Conservation (phyloP, 2,888 invertebrate genomes). For the Helobdella robusta region DNA sequence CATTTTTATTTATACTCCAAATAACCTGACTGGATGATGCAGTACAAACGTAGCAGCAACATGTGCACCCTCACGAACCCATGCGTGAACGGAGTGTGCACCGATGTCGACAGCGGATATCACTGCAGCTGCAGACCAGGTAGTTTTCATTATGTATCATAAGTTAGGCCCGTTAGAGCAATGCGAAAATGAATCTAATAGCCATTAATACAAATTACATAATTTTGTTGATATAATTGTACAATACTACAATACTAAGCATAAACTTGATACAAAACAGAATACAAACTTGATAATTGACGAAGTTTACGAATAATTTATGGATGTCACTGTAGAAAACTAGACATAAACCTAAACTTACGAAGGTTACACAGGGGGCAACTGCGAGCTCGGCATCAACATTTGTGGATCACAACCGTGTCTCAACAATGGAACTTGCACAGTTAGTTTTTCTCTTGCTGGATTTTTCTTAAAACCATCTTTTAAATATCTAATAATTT, state of each 20-base stretch:
- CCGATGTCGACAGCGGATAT: slow-evolving; percentile 36
- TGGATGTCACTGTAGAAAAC: no score
- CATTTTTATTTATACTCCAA: no score
- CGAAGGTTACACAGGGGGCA: slow-evolving; percentile 36
- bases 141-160: slow-evolving; percentile 31
- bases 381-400: slow-evolving; percentile 38
- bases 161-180: no score
- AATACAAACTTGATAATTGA: no score
- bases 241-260: no score
- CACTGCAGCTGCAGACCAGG: slow-evolving; percentile 42
- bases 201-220: no score
- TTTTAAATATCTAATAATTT: neutral
- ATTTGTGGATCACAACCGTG: slow-evolving; percentile 53
- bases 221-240: no score
- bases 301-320: no score
- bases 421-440: slow-evolving; percentile 45
- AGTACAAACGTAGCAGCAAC: neutral
- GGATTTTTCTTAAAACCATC: neutral
- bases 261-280: no score
- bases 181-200: no score
- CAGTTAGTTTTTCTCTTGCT: slow-evolving; percentile 29
- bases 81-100: slow-evolving; percentile 41
- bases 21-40: no score
- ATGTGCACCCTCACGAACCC: slow-evolving; percentile 32
- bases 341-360: neutral